These are phyloP conservation scores for Mormoops blainvillei DNA, from an alignment of 2,113 vertebrate species.

Conservation along the genomic window DNA sequence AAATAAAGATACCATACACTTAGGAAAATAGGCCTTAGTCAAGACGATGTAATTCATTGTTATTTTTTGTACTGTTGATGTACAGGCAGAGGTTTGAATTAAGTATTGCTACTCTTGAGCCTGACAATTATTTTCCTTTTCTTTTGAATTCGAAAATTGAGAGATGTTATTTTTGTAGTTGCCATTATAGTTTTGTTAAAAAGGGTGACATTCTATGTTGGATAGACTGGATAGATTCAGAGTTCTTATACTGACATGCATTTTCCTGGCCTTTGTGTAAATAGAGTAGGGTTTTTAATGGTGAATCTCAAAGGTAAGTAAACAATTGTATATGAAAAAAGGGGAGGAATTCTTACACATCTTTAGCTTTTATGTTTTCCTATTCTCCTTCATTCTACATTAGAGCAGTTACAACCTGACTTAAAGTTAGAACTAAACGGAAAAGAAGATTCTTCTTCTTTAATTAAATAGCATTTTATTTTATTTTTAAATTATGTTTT, in stretches of 20 bases:
- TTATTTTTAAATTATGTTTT: too few relatives aligned
- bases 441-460: not conserved
- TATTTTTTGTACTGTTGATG: not conserved
- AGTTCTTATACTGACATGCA: not conserved
- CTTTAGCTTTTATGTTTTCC: not conserved
- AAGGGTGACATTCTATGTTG: not conserved
- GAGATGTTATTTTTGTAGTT: conserved; percentile 6
- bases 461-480: conserved; percentile 18
- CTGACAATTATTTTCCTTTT: not conserved
- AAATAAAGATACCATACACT: not conserved
- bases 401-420: not conserved
- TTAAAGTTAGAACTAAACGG: conserved; percentile 3
- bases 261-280: conserved; percentile 31
- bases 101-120: not conserved
- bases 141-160: conserved; percentile 18
- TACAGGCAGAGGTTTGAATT: conserved; percentile 5
- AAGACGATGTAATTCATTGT: not conserved
- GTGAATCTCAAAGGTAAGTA: conserved; percentile 9
- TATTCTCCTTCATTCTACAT: not conserved
- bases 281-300: not conserved
- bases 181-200: not conserved
- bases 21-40: not conserved
- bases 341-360: not conserved
- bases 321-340: not conserved
- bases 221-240: not conserved